phyloP scores from a whole-genome alignment of 2,797 vertebrate genomes.

The Pseudochaenichthys georgianus region DNA sequence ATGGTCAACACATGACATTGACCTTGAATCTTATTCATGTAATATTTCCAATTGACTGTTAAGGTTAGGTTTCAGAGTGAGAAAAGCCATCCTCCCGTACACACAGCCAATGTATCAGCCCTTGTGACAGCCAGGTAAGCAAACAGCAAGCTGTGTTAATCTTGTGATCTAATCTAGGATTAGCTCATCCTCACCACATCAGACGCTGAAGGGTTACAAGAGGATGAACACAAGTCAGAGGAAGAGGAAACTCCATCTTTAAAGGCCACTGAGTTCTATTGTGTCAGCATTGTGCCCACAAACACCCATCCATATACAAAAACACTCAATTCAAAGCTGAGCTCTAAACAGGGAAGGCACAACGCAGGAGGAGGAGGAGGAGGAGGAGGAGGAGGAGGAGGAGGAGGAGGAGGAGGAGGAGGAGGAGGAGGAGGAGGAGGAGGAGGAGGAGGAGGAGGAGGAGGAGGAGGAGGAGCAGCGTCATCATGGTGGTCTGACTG shows the following conservation, averaged over 20 bases:
- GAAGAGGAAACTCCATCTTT: conserved; percentile 20
- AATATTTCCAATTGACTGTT: conserved; percentile 4
- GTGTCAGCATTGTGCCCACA: not conserved
- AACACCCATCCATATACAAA: conserved; percentile 18
- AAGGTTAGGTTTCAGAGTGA: conserved; percentile 18
- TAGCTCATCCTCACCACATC: conserved; percentile 36
- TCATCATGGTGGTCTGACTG: conserved; percentile 81
- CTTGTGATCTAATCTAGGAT: conserved; percentile 40
- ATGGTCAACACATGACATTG: not conserved
- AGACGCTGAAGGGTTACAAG: conserved; percentile 9
- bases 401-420: not conserved
- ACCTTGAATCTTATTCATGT: conserved; percentile 10
- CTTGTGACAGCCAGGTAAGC: conserved; percentile 33
- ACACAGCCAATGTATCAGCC: conserved; percentile 36
- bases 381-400: conserved; percentile 46
- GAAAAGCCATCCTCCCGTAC: conserved; percentile 29
- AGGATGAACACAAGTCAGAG: conserved; percentile 22
- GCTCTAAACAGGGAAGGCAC: conserved; percentile 42
- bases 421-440: conserved; percentile 51
- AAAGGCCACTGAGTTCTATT: conserved; percentile 10
- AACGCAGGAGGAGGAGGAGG: conserved; percentile 29
- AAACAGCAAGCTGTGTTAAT: conserved; percentile 17
- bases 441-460: too few relatives aligned
- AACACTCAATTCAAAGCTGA: conserved; percentile 41
- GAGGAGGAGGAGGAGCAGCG: too few relatives aligned